Conservation (phyloP, 2,888 invertebrate genomes). For the Nipponacmea schrenckii region DNA sequence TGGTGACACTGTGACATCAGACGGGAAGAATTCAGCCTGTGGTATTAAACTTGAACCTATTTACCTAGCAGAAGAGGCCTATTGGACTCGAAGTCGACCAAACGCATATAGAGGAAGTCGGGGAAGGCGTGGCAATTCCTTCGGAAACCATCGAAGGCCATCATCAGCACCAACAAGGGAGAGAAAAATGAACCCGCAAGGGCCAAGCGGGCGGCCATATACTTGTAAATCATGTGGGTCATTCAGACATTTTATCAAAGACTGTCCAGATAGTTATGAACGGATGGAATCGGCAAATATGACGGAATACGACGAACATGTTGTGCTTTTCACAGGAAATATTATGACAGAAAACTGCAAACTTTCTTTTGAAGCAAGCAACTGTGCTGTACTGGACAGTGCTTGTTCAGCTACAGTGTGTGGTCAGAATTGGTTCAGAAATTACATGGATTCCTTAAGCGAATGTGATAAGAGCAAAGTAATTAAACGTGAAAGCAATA, state of each 20-base stretch:
- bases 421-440: conserved; percentile 12
- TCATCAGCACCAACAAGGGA: neutral
- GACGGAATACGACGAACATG: conserved; percentile 1
- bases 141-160: neutral
- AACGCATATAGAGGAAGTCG: neutral
- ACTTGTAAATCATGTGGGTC: conserved; percentile 16
- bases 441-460: conserved; percentile 11
- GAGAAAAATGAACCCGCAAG: conserved; percentile 8
- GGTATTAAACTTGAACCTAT: conserved; percentile 15
- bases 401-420: conserved; percentile 8
- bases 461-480: neutral
- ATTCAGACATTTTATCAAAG: conserved; percentile 4
- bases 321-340: conserved; percentile 14
- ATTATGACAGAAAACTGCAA: neutral
- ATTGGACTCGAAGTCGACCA: neutral
- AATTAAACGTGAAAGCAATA: neutral
- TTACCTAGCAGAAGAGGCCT: conserved; percentile 8
- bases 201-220: conserved; percentile 4
- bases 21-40: neutral
- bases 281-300: neutral
- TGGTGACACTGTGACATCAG: conserved; percentile 1
- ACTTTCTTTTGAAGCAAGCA: conserved; percentile 9
- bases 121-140: neutral
- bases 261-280: conserved; percentile 16
- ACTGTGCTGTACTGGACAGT: conserved; percentile 16